Evolutionary conservation across 2,113 vertebrate species (phyloP).

Genomic region (Solea senegalensis): DNA sequence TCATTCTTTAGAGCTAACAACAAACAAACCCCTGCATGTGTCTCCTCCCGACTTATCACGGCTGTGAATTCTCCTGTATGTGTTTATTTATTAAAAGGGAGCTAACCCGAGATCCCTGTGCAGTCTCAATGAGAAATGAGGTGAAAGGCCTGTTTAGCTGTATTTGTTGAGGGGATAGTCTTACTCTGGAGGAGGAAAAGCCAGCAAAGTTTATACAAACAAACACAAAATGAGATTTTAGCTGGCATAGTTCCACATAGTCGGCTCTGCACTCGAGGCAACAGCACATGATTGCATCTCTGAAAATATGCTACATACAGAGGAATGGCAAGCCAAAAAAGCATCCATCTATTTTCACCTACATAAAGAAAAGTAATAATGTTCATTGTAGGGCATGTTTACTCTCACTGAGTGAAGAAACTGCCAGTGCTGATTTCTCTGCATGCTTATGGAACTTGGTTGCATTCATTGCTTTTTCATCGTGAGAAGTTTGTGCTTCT

Average conservation of each 20-base stretch:
- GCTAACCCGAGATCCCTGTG: slow-evolving; percentile 13
- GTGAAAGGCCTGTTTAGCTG: slow-evolving; percentile 34
- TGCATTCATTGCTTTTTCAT: too few species aligned
- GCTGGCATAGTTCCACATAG: slow-evolving; percentile 4
- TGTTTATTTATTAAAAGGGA: slow-evolving; percentile 22
- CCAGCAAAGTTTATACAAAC: slow-evolving; percentile 3
- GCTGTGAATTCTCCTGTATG: neutral
- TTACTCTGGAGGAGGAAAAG: slow-evolving; percentile 5
- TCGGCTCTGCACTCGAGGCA: slow-evolving; percentile 36
- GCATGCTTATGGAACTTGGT: neutral
- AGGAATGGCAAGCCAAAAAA: slow-evolving; percentile 6
- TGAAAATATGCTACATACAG: slow-evolving; percentile 20
- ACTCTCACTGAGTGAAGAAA: neutral
- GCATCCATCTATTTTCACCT: slow-evolving; percentile 11
- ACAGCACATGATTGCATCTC: slow-evolving; percentile 16
- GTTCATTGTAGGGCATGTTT: neutral
- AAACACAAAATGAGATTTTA: slow-evolving; percentile 22
- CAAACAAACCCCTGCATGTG: neutral
- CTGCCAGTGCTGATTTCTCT: too few species aligned
- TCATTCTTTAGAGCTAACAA: too few species aligned
- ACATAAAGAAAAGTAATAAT: neutral
- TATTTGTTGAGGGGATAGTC: slow-evolving; percentile 5
- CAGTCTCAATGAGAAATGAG: slow-evolving; percentile 33
- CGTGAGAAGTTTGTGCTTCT: neutral
- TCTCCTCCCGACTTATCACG: neutral